phyloP scores from a whole-genome alignment of 2,113 vertebrate species.

The Delphinus delphis region DNA sequence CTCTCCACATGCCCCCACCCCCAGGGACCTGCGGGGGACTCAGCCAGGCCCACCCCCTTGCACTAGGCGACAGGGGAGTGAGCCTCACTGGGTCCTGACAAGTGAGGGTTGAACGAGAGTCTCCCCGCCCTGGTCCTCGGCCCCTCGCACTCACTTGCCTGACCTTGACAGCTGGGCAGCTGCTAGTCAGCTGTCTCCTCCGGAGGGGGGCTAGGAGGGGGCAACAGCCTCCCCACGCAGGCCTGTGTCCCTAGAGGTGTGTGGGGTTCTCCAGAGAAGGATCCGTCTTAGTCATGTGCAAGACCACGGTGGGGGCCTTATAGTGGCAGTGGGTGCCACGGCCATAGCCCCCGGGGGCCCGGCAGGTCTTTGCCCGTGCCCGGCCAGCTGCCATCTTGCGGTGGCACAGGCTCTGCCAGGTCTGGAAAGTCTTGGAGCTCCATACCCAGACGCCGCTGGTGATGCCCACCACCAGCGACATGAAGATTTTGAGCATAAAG shows the following conservation, averaged over 20 bases:
- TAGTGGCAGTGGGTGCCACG: constrained; percentile 92
- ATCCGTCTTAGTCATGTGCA: constrained; percentile 96
- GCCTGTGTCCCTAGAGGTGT: constrained; percentile 86
- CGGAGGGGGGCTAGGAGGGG: not conserved
- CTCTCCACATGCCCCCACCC: not conserved
- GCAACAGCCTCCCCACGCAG: not conserved
- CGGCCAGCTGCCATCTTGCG: constrained; percentile 90
- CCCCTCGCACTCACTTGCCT: not conserved
- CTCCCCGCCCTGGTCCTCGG: not conserved
- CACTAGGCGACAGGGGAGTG: not conserved
- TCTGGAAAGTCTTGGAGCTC: constrained; percentile 99
- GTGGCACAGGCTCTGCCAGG: constrained; percentile 97
- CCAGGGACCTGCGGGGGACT: not conserved
- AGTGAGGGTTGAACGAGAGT: not conserved
- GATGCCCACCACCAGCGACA: constrained; percentile 98
- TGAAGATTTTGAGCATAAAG: constrained; percentile 99
- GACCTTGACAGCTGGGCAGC: constrained; percentile 77
- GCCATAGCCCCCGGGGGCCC: constrained; percentile 87
- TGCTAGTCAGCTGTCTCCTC: constrained; percentile 63
- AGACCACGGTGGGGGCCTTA: constrained; percentile 92
- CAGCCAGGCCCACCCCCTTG: not conserved
- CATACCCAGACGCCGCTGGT: constrained; percentile 99
- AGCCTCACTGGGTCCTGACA: not conserved
- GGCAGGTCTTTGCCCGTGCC: constrained; percentile 92
- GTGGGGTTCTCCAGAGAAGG: constrained; percentile 93